phyloP scores from a whole-genome alignment of 2,113 vertebrate genomes.

The Protomyctophum bolini region DNA sequence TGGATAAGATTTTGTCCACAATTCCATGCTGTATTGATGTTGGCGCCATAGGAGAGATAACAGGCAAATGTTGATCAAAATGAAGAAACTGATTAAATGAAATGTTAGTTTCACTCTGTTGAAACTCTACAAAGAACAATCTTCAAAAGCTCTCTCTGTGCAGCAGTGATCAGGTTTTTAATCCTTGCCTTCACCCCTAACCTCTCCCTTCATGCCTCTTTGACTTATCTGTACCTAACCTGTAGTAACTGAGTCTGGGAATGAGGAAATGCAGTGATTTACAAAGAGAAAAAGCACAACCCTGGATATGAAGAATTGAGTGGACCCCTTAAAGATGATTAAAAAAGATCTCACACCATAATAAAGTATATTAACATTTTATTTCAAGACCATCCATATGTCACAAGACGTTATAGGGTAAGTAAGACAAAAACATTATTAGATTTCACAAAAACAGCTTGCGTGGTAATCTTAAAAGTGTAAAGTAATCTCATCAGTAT shows the following conservation, averaged over 20 bases:
- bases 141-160: not conserved
- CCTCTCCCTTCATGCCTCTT: not conserved
- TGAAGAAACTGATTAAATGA: too few relatives aligned
- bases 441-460: not conserved
- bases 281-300: slow-evolving; percentile 38
- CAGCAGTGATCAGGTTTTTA: not conserved
- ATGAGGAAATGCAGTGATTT: slow-evolving; percentile 60
- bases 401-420: slow-evolving; percentile 61
- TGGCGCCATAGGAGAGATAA: too few relatives aligned
- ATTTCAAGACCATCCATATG: slow-evolving; percentile 40
- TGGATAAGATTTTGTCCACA: too few relatives aligned
- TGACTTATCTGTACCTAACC: too few relatives aligned
- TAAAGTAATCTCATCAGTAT: not conserved
- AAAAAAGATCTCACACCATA: slow-evolving; percentile 27
- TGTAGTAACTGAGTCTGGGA: slow-evolving; percentile 3
- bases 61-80: too few relatives aligned
- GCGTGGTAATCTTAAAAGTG: not conserved
- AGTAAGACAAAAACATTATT: slow-evolving; percentile 47
- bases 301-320: not conserved
- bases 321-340: too few relatives aligned
- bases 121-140: not conserved
- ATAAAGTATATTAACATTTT: slow-evolving; percentile 67
- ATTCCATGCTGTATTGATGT: too few relatives aligned
- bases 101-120: not conserved
- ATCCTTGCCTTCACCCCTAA: not conserved